These are phyloP conservation scores for Cephus nigrinus DNA, from an alignment of 2,888 invertebrate species.

Conservation along the genomic window DNA sequence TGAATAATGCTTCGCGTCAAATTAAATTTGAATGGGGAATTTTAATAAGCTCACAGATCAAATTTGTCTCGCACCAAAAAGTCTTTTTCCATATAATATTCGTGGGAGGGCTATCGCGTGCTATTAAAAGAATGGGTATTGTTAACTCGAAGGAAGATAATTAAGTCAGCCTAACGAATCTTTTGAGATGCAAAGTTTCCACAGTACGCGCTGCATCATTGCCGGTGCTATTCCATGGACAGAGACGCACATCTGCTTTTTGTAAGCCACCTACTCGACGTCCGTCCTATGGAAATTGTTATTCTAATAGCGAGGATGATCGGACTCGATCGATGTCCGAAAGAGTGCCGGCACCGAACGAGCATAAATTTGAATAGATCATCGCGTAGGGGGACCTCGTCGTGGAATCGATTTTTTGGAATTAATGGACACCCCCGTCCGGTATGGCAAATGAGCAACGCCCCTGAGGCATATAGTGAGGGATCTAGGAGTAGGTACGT, in stretches of 20 bases:
- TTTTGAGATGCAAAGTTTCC: constrained; percentile 4
- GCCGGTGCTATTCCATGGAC: constrained; percentile 8
- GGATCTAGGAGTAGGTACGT: constrained; percentile 22
- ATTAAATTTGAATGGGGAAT: not conserved
- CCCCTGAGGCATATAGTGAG: constrained; percentile 37
- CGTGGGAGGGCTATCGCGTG: not conserved
- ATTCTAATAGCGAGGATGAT: constrained; percentile 40
- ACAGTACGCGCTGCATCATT: not conserved
- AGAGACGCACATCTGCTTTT: constrained; percentile 22
- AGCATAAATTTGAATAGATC: constrained; percentile 59
- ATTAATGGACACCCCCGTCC: constrained; percentile 51
- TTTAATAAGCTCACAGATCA: not conserved
- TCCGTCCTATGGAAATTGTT: constrained; percentile 40
- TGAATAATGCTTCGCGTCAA: not conserved
- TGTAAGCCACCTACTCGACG: constrained; percentile 32
- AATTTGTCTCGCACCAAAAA: not conserved
- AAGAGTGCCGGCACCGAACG: constrained; percentile 14
- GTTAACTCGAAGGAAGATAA: not conserved
- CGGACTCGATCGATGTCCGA: constrained; percentile 11
- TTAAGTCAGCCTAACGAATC: constrained; percentile 1
- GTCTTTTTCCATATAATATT: not conserved
- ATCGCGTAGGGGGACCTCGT: constrained; percentile 20
- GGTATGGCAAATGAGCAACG: constrained; percentile 57
- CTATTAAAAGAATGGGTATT: not conserved
- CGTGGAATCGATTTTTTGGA: constrained; percentile 50